Base-by-base conservation (phyloP, 2,888 invertebrate genomes). In the Anoncus sp. region DNA sequence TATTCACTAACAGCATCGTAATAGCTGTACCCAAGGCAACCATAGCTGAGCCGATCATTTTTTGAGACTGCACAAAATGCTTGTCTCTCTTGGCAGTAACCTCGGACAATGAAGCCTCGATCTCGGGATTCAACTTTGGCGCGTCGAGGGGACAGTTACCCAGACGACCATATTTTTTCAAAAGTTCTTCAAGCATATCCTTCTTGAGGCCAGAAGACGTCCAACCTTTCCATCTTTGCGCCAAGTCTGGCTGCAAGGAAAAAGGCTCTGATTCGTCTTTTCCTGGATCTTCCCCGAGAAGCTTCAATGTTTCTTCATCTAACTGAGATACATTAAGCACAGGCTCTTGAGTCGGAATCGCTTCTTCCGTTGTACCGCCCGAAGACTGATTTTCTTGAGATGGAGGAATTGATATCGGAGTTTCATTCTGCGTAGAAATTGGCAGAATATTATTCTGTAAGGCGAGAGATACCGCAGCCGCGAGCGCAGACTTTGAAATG, bases 161-260 rank as follows among this genome's bases (percentile, higher is more conserved):
- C 12, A 16, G 14, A 12, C 38, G 69, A 4, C 18, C 18, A 51
- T 69, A 69, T 20, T 69, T 69, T 14, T 59, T 53, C 5, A 51
- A 49, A 3, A 69, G 12, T 3, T 67, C 74, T 0, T 55, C 38
- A 1, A 59, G 40, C 5, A 57, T 40, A 5, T 66, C 47, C 16
- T 59, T 73, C 2, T 51, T 51, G 3, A 73, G 6, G 16, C 38
- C 73, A 12, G 66, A 22, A 1, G 57, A 35, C 14, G 57, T 47
- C 67, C 67, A 57, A 18, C 24, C 67, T 14, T 69, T 47, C 57
- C 67, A 69, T 20, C 67, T 27, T 6, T 38, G 22, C 16, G 38
- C 67, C 12, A 69, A 24, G 31, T 35, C 57, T 18, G 27, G 35
- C 10, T 57, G 47, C 10, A 57, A 22, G 0, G 12, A 3, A 57